A percentile compares a stretch with the other conserved stretches of the same genome.
These are phyloP conservation scores for Pammene fasciana DNA, from an alignment of 2,888 invertebrate species.

Conservation along the genomic window DNA sequence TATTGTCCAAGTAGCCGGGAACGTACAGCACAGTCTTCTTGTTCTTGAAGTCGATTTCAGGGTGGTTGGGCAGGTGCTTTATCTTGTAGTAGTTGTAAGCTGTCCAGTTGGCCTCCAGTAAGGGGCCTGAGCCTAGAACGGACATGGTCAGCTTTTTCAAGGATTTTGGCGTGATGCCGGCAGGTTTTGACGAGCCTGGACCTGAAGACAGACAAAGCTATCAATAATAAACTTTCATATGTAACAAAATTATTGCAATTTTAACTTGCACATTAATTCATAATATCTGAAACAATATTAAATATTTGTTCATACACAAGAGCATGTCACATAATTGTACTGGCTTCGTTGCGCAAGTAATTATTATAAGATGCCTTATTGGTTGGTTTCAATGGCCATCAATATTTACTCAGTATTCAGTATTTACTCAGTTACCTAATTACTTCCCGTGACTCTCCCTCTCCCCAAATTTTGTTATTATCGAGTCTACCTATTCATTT, in stretches of 20 bases:
- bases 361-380: too few relatives aligned
- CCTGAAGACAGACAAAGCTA: not conserved
- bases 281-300: too few relatives aligned
- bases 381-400: too few relatives aligned
- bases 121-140: not conserved
- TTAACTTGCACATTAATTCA: too few relatives aligned
- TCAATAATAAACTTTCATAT: not conserved
- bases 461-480: too few relatives aligned
- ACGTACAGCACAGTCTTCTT: conserved; percentile 4
- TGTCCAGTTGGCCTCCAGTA: not conserved
- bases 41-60: conserved; percentile 14
- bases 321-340: too few relatives aligned
- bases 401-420: too few relatives aligned
- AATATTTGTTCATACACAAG: too few relatives aligned
- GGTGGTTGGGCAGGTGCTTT: not conserved
- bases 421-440: too few relatives aligned
- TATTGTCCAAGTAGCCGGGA: conserved; percentile 1
- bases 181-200: not conserved
- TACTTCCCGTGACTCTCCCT: too few relatives aligned
- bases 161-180: conserved; percentile 8
- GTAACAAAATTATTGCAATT: not conserved
- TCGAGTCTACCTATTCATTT: too few relatives aligned
- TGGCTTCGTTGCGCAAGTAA: too few relatives aligned
- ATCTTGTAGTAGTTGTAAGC: conserved; percentile 6
- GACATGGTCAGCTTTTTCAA: conserved; percentile 9